phyloP scores from a whole-genome alignment of 2,797 vertebrate genomes.

The Masticophis lateralis region DNA sequence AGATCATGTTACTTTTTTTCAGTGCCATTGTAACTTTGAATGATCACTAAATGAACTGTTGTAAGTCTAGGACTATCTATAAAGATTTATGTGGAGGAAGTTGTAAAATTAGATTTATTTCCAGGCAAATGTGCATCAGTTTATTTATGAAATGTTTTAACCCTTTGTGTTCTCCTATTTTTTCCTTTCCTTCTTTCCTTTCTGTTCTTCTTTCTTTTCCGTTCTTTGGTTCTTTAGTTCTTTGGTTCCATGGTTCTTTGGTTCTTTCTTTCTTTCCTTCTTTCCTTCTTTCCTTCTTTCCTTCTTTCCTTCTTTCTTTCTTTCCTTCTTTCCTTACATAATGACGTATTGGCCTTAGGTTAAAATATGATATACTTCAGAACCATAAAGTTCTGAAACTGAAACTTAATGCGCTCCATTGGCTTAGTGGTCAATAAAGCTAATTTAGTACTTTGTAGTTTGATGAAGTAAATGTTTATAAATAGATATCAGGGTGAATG shows the following conservation, averaged over 20 bases:
- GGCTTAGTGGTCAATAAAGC: neutral
- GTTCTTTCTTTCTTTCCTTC: no score
- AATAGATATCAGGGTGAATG: neutral
- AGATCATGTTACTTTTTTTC: neutral
- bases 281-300: neutral
- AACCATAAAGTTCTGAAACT: neutral
- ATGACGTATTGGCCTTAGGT: neutral
- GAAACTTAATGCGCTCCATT: neutral
- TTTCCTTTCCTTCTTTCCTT: neutral
- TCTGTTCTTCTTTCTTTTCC: neutral
- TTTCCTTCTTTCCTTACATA: neutral
- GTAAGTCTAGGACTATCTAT: neutral
- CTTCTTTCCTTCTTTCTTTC: neutral
- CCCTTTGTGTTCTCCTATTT: neutral
- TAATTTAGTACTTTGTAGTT: neutral
- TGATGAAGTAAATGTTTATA: neutral
- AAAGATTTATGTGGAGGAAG: neutral
- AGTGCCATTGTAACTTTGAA: neutral
- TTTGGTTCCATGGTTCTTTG: neutral
- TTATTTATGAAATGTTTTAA: neutral
- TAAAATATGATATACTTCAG: neutral
- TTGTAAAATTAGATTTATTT: neutral
- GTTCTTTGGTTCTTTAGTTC: neutral
- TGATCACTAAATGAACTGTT: neutral
- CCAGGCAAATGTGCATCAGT: neutral